Evolutionary conservation across 2,888 invertebrate genomes (phyloP), one percentile per base, ranked within the genome.

Genomic region (Eilema caniola): DNA sequence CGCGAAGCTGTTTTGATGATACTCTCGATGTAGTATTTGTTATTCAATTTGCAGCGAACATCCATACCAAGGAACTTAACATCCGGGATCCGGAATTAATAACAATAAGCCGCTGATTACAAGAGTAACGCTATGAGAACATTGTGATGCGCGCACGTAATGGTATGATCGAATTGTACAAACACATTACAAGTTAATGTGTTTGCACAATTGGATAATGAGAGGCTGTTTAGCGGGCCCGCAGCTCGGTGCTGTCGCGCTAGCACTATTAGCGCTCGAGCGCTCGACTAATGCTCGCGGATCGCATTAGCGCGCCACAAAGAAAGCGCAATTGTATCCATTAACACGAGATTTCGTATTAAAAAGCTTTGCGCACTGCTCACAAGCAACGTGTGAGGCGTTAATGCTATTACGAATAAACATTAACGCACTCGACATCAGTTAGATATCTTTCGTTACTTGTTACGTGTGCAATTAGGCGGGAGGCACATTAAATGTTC

Each of bases 161-260:
- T 33, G 33, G 4, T 62, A 8, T 37, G 62, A 33, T 37, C 33
- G 28, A 16, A n/a, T 5, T 56, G 47, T 20, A 37, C 33, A 37
- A 41, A 41, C 41, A 16, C 5, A 5, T 16, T 5, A 20, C 47
- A 7, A 20, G 25, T 37, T 53, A 56, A 31, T 33, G 65, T 23
- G 56, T 33, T 65, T 56, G 31, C 23, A 28, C n/a, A 65, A 56
- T 56, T 57, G 33, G 31, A 14, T 65, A 53, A 64, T 47, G 63
- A 47, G 47, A 20, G 47, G 20, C 24, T 14, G 47, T 1, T 12
- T 10, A 14, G 11, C 41, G 20, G 16, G 14, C 5, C 20, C 11
- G 16, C 33, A 33, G 31, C 24, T 25, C 14, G 25, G 23, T 14
- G 25, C 62, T 12, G 3, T 12, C 41, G 65, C 31, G 31, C 8